Conservation (phyloP, 2,113 vertebrate genomes). For the Campylomormyrus tamandua region DNA sequence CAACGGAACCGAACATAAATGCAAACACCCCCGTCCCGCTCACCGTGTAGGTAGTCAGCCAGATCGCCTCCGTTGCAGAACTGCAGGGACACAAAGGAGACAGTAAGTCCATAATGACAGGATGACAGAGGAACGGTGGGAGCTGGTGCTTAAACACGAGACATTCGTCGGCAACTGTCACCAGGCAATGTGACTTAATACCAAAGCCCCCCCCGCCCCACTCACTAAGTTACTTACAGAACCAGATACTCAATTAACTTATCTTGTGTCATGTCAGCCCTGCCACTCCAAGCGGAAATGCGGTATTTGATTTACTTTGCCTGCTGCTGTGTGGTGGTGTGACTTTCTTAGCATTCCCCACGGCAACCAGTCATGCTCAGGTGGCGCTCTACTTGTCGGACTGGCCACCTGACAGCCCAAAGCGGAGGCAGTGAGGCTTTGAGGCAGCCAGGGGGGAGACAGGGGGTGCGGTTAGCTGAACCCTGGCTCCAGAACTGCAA, state of each 20-base stretch:
- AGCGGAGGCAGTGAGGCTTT: not conserved
- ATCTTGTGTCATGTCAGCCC: not conserved
- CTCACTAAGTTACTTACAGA: not conserved
- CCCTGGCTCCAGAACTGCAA: not conserved
- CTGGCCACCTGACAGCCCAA: not conserved
- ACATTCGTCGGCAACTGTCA: not conserved
- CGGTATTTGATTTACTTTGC: not conserved
- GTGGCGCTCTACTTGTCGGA: not conserved
- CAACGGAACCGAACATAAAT: not conserved
- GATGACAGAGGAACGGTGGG: not conserved
- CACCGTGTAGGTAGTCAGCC: conserved; percentile 98
- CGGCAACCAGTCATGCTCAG: not conserved
- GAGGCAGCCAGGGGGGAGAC: not conserved
- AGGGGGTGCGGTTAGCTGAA: not conserved
- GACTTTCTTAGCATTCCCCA: not conserved
- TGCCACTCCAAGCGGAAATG: not conserved
- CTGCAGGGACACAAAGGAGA: conserved; percentile 52
- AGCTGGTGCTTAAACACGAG: not conserved
- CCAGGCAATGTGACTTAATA: not conserved
- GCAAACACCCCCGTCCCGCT: conserved; percentile 29
- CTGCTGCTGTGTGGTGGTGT: not conserved
- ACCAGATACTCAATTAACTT: not conserved
- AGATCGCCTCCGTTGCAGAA: conserved; percentile 96
- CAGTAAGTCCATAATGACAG: not conserved
- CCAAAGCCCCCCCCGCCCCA: not conserved